Conservation (phyloP, 2,113 vertebrate genomes). For the Saguinus imperator region DNA sequence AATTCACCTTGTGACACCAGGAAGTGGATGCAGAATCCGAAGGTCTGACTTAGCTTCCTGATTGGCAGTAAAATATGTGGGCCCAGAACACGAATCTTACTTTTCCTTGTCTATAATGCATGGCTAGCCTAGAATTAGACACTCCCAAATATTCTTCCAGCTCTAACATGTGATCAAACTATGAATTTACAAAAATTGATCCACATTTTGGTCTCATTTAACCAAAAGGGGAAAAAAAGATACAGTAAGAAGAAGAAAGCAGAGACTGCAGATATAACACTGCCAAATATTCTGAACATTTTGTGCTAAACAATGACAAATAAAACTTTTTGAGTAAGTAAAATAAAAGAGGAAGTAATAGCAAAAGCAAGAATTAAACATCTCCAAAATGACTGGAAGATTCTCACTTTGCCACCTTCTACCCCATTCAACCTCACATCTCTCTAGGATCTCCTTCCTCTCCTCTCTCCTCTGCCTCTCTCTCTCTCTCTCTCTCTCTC, state of each 20-base stretch:
- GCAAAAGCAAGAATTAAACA: background rate
- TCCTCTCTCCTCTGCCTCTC: background rate
- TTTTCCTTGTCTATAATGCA: background rate
- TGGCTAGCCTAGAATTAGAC: background rate
- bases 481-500: background rate
- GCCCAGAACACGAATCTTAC: background rate
- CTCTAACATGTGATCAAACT: background rate
- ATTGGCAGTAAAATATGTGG: background rate
- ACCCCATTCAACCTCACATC: background rate
- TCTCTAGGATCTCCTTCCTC: background rate
- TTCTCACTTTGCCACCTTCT: background rate
- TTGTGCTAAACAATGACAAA: constrained; percentile 32
- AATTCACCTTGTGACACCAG: background rate
- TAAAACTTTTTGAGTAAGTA: constrained; percentile 2
- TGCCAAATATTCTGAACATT: constrained; percentile 52
- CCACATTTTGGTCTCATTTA: constrained; percentile 34
- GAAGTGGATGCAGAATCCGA: background rate
- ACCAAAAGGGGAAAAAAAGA: background rate
- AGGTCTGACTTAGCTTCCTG: background rate
- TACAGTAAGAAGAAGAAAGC: background rate
- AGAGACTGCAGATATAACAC: constrained; percentile 36
- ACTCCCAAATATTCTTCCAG: background rate
- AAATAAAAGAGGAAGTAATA: background rate
- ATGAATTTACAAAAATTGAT: constrained; percentile 41
- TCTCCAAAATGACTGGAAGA: background rate